These are phyloP conservation scores for Parnassius orleans DNA, from an alignment of 2,888 invertebrate species.

Conservation along the genomic window DNA sequence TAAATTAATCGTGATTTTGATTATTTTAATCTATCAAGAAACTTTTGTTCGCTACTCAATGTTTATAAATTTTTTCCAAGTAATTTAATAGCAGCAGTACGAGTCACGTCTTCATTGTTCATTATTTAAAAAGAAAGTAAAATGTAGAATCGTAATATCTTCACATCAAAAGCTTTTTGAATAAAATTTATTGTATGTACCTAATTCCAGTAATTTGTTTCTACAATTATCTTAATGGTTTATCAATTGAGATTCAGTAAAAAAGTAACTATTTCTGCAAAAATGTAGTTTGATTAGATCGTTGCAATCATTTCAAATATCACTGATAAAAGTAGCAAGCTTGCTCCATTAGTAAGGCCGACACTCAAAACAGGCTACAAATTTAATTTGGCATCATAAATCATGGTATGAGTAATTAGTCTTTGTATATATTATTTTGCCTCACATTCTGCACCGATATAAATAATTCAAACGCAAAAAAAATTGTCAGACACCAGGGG, in stretches of 20 bases:
- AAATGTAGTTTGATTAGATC: too few species aligned
- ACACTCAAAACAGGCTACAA: slow-evolving; percentile 26
- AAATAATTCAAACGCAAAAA: slow-evolving; percentile 37
- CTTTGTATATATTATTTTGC: slow-evolving; percentile 55
- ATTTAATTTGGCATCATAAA: slow-evolving; percentile 48
- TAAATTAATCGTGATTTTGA: neutral
- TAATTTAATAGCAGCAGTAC: neutral
- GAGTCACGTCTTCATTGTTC: slow-evolving; percentile 1
- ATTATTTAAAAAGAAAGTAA: neutral
- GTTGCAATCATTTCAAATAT: neutral
- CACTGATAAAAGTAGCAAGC: slow-evolving; percentile 15
- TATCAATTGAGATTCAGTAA: too few species aligned
- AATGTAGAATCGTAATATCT: neutral
- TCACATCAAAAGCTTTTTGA: too few species aligned
- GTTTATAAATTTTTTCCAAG: neutral
- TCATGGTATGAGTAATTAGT: slow-evolving; percentile 36
- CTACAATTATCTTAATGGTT: too few species aligned
- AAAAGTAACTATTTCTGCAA: too few species aligned
- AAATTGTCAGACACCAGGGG: slow-evolving; percentile 46
- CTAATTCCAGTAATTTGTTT: too few species aligned
- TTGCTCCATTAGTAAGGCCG: slow-evolving; percentile 18
- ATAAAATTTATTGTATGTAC: too few species aligned
- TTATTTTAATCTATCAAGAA: neutral
- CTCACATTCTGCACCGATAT: slow-evolving; percentile 57
- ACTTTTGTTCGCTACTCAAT: neutral